These are phyloP conservation scores for Watersipora subatra DNA, from an alignment of 1,140 invertebrate genomes.

Conservation along the genomic window DNA sequence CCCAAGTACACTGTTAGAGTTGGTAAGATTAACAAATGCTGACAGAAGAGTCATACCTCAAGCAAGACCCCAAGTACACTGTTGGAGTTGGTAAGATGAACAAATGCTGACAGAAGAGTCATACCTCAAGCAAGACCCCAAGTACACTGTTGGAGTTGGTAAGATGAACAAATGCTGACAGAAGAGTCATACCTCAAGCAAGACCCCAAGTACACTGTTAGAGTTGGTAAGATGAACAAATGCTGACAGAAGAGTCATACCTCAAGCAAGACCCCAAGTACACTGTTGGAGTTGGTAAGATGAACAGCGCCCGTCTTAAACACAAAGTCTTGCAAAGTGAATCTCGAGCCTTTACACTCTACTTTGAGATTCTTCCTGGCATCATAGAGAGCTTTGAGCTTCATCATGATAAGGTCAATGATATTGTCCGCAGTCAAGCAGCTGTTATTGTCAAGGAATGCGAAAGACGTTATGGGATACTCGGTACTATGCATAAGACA, in stretches of 20 bases:
- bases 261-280: slow-evolving; percentile 86
- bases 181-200: too few species aligned
- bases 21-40: too few species aligned
- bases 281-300: slow-evolving; percentile 63
- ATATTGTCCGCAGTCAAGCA: slow-evolving; percentile 75
- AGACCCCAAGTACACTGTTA: too few species aligned
- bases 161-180: too few species aligned
- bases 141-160: too few species aligned
- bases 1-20: too few species aligned
- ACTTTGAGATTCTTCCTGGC: slow-evolving; percentile 61
- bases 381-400: slow-evolving; percentile 70
- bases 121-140: too few species aligned
- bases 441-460: slow-evolving; percentile 65
- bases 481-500: slow-evolving; percentile 89
- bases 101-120: too few species aligned
- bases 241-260: slow-evolving; percentile 40
- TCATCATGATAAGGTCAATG: slow-evolving; percentile 79
- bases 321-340: slow-evolving; percentile 82
- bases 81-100: too few species aligned
- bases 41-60: too few species aligned
- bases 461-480: slow-evolving; percentile 82
- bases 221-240: neutral
- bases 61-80: too few species aligned
- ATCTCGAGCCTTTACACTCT: slow-evolving; percentile 80
- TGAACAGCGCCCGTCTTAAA: slow-evolving; percentile 84